Conservation (phyloP, 1,140 invertebrate species). For the Cecropterus lyciades region DNA sequence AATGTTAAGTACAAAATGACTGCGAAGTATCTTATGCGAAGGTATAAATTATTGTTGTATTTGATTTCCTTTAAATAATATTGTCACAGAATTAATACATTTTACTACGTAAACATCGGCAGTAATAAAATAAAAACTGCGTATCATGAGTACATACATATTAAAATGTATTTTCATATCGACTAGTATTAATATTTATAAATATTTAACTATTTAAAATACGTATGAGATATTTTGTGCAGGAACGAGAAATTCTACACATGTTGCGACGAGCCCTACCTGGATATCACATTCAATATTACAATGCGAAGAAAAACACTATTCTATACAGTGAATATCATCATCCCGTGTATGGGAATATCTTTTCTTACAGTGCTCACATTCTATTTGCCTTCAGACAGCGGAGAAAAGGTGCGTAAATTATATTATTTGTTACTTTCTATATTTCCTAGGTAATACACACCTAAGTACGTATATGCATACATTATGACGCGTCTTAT, state of each 20-base stretch:
- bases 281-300: conserved; percentile 99
- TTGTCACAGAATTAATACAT: no score
- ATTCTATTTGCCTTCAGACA: conserved; percentile 99
- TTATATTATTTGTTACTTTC: not conserved
- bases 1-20: no score
- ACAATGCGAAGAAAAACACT: conserved; percentile 98
- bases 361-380: conserved; percentile 99
- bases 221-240: conserved; percentile 49
- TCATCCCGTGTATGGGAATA: conserved; percentile 98
- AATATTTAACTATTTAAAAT: not conserved
- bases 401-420: conserved; percentile 97
- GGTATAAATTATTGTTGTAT: no score
- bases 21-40: no score
- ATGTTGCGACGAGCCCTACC: conserved; percentile 97
- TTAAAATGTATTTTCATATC: no score
- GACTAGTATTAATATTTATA: no score
- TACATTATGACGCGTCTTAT: no score
- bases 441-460: not conserved
- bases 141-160: no score
- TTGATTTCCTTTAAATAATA: no score
- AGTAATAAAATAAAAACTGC: no score
- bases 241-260: conserved; percentile 98
- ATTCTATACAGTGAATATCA: conserved; percentile 99
- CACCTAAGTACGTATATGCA: no score
- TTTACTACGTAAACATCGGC: no score